Conservation (phyloP, 2,888 invertebrate species). For the Patella caerulea region DNA sequence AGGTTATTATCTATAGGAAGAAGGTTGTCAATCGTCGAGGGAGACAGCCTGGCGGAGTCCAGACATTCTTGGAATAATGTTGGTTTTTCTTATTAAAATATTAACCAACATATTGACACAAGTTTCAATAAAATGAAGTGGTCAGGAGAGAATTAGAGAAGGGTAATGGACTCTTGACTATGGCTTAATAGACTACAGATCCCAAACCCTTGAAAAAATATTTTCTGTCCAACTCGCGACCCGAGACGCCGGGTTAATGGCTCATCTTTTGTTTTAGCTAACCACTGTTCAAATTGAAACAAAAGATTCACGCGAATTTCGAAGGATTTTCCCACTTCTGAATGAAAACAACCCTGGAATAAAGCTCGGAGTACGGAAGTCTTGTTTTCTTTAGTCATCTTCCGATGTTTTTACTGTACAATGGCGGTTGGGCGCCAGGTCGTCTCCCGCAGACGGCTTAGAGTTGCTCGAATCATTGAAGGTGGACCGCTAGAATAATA, state of each 20-base stretch:
- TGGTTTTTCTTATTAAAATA: background rate
- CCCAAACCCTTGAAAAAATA: background rate
- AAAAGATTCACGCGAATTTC: background rate
- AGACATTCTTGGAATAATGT: background rate
- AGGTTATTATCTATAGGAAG: too few species aligned
- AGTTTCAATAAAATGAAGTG: background rate
- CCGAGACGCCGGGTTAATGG: background rate
- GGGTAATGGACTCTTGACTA: conserved; percentile 2
- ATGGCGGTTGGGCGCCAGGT: conserved; percentile 3
- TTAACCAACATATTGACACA: background rate
- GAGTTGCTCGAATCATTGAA: conserved; percentile 2
- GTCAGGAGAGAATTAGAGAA: background rate
- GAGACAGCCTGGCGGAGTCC: background rate
- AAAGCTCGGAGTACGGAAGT: background rate
- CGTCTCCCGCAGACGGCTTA: background rate
- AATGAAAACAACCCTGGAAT: background rate
- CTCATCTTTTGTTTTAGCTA: background rate
- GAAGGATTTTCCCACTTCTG: background rate
- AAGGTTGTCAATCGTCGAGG: too few species aligned
- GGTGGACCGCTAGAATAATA: conserved; percentile 5
- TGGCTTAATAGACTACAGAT: background rate
- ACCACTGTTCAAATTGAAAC: background rate
- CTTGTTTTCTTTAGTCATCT: background rate
- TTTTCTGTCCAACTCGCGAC: background rate
- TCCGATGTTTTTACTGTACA: background rate